Base-by-base conservation (phyloP, 2,888 invertebrate genomes). In the Nomada fabriciana region DNA sequence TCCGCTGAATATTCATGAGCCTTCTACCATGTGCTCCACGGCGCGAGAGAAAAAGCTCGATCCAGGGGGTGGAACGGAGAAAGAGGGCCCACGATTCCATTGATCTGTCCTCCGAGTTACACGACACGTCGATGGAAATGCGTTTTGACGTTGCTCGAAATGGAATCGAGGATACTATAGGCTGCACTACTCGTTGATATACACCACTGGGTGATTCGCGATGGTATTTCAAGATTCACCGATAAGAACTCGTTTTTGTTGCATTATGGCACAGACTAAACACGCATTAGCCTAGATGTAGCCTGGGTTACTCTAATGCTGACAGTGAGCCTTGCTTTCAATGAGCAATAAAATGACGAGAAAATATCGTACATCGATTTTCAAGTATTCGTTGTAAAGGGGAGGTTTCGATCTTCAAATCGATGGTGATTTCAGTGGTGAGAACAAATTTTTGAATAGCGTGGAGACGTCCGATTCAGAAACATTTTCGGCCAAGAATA, bases 1-100 rank as follows among this genome's bases (percentile, higher is more conserved):
- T 91, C 84, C 87, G 86, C 83, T 92, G 91, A 91, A 92, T 92
- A 92, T 92, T 92, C 92, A 92, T 92, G 92, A 92, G 84, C 73
- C 80, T 79, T 79, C 77, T 67, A 50, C 52, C 81, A 57, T 80
- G 71, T 76, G 76, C 73, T 52, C 71, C 60, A 47, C 36, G 61
- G 53, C 20, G 61, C 52, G 74, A 74, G 77, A 50, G 83, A 76
- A 69, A 72, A 60, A 76, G 36, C 47, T 11, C 20, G 43, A 76
- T 60, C 59, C 20, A 15, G 43, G 55, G 47, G 23, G 50, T 20
- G 53, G 59, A 3, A 43, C 55, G 20, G 29, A 60, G 52, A 55
- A 42, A 20, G 55, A 25, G 36, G 61, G 13, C 53, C 69, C 59
- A 52, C 47, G 80, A 83, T 83, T 65, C 57, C 75, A 70, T 71